phyloP scores from a whole-genome alignment of 2,113 vertebrate species.

The Tragelaphus strepsiceros region DNA sequence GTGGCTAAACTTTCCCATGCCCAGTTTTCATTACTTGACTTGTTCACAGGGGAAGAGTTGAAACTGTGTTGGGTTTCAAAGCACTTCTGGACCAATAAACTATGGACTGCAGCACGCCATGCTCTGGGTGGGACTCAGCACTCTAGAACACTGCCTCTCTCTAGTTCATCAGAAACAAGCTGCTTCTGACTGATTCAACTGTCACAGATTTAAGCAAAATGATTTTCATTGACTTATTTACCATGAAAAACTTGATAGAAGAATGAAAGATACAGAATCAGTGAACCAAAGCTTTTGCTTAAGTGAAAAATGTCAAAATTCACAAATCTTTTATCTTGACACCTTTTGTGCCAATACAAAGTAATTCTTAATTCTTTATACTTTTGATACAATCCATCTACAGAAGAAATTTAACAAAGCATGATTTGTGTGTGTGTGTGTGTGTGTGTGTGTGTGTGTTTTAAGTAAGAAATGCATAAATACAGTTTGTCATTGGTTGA shows the following conservation, averaged over 20 bases:
- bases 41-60: not conserved
- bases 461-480: not conserved
- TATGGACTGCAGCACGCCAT: not conserved
- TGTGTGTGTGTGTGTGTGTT: not conserved
- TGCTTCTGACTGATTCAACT: not conserved
- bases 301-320: not conserved
- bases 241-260: not conserved
- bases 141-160: not conserved
- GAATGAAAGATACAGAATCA: not conserved
- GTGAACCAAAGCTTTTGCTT: not conserved
- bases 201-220: not conserved
- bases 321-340: not conserved
- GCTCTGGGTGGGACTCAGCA: not conserved
- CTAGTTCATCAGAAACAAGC: not conserved
- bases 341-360: not conserved
- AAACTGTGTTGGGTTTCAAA: not conserved
- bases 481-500: not conserved
- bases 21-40: not conserved
- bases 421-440: not conserved
- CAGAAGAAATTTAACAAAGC: not conserved
- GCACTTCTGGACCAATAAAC: not conserved
- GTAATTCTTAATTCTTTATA: not conserved
- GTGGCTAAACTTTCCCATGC: not conserved
- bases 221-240: not conserved
- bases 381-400: not conserved